Evolutionary conservation across 2,113 vertebrate species (phyloP).

Genomic region (Erinaceus europaeus): DNA sequence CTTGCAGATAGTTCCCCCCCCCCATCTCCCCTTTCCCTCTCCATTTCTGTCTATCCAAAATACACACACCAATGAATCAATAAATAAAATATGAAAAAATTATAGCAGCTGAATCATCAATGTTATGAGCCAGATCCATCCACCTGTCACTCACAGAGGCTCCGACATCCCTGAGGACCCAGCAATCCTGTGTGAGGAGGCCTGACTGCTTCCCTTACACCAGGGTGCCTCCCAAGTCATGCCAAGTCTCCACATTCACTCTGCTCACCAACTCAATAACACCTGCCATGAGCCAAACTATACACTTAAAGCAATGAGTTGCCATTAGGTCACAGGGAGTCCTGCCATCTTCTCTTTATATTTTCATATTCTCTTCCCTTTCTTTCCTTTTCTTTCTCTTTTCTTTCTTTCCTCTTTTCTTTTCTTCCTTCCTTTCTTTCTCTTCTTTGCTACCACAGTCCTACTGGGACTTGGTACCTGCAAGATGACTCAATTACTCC

Average conservation of each 20-base stretch:
- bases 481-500: too few species aligned
- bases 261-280: neutral
- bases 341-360: neutral
- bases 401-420: too few species aligned
- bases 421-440: too few species aligned
- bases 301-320: neutral
- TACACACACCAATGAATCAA: too few species aligned
- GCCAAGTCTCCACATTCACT: neutral
- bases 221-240: neutral
- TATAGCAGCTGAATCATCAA: conserved; percentile 4
- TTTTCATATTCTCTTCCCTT: neutral
- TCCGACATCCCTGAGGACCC: neutral
- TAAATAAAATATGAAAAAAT: too few species aligned
- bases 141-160: neutral
- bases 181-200: neutral
- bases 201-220: neutral
- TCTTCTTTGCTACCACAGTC: too few species aligned
- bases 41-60: too few species aligned
- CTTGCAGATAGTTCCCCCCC: too few species aligned
- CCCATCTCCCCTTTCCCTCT: too few species aligned
- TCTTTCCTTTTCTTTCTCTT: too few species aligned
- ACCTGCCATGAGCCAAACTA: neutral
- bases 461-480: too few species aligned
- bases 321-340: neutral
- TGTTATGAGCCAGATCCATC: neutral